These are phyloP conservation scores for Anagyrus pseudococci DNA, from an alignment of 2,888 invertebrate species.

Conservation along the genomic window DNA sequence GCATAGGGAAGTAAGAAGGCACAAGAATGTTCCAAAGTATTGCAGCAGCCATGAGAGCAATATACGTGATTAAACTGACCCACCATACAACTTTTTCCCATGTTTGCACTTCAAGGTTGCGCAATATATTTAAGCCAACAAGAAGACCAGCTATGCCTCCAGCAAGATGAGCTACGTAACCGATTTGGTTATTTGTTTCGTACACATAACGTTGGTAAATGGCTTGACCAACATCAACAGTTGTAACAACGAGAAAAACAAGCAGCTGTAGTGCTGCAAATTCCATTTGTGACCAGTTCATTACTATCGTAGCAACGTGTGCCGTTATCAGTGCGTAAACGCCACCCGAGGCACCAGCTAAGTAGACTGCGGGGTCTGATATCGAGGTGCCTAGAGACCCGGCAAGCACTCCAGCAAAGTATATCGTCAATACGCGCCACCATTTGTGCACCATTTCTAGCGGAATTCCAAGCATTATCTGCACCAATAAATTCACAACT, in stretches of 20 bases:
- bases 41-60: constrained; percentile 74
- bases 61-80: constrained; percentile 76
- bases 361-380: constrained; percentile 77
- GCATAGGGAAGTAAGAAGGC: constrained; percentile 65
- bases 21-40: constrained; percentile 77
- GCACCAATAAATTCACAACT: constrained; percentile 88
- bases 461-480: constrained; percentile 91
- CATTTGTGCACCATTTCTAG: constrained; percentile 96
- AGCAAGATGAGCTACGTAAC: constrained; percentile 93
- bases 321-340: constrained; percentile 94
- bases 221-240: constrained; percentile 87
- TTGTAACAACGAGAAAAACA: constrained; percentile 81
- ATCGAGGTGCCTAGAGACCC: constrained; percentile 85
- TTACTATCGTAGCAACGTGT: constrained; percentile 89
- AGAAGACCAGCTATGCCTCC: constrained; percentile 88
- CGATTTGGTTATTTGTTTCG: constrained; percentile 77
- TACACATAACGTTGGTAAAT: constrained; percentile 85
- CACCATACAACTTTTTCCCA: constrained; percentile 87
- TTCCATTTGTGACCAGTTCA: constrained; percentile 98
- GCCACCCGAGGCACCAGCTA: constrained; percentile 95
- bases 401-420: constrained; percentile 83
- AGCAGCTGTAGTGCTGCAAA: constrained; percentile 85
- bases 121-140: constrained; percentile 83
- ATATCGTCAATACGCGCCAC: constrained; percentile 88
- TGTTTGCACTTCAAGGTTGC: constrained; percentile 78